phyloP scores from a whole-genome alignment of 1,140 invertebrate species.

The Cryptotermes secundus region DNA sequence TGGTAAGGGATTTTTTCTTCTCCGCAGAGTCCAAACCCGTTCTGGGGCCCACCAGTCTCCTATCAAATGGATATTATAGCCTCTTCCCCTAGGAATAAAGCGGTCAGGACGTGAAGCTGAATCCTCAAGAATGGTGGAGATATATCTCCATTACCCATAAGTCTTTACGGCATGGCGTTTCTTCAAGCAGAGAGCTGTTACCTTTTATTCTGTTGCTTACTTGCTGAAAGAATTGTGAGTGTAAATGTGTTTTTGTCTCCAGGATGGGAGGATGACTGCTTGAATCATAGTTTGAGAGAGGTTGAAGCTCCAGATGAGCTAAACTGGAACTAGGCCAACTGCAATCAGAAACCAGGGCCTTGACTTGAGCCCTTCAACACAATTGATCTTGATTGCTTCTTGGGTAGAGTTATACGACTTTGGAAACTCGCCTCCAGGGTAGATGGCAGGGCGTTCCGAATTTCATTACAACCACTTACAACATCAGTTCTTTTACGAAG shows the following conservation, averaged over 20 bases:
- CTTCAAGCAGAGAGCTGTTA: too few relatives aligned
- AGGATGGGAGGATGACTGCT: not conserved
- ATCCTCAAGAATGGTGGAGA: too few relatives aligned
- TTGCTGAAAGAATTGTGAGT: not conserved
- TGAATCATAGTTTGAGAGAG: not conserved
- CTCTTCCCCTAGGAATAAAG: too few relatives aligned
- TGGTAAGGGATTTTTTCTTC: too few relatives aligned
- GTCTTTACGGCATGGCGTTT: too few relatives aligned
- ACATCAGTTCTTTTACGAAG: slow-evolving; percentile 19
- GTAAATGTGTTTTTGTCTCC: not conserved
- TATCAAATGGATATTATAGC: too few relatives aligned
- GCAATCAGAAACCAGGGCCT: not conserved
- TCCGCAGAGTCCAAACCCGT: too few relatives aligned
- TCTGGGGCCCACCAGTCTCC: too few relatives aligned
- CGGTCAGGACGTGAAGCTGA: too few relatives aligned
- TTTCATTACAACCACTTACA: slow-evolving; percentile 19
- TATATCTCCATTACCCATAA: too few relatives aligned
- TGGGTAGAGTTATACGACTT: slow-evolving; percentile 11
- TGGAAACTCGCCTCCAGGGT: not conserved
- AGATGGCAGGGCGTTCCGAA: not conserved
- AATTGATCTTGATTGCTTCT: slow-evolving; percentile 19
- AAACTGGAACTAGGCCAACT: slow-evolving; percentile 17
- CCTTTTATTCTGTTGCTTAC: too few relatives aligned
- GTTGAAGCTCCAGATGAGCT: not conserved
- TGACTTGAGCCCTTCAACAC: not conserved